Conservation (phyloP, 2,888 invertebrate genomes). For the Mythimna loreyi region DNA sequence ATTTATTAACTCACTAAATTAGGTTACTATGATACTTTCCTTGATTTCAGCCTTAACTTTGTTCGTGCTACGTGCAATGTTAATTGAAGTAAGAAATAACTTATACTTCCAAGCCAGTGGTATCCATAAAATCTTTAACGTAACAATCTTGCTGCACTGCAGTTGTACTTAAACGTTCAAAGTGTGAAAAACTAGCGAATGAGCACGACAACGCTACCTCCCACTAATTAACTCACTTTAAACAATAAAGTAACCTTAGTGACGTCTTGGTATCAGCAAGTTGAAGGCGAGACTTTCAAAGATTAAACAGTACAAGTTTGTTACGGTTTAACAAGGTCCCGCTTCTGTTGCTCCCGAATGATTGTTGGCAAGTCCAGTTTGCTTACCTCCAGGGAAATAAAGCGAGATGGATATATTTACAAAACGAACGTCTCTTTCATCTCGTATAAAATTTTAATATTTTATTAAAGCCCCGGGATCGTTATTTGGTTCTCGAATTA, state of each 20-base stretch:
- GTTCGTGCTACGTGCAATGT: constrained; percentile 35
- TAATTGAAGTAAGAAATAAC: constrained; percentile 43
- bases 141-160: constrained; percentile 52
- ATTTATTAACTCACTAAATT: constrained; percentile 43
- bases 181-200: constrained; percentile 52
- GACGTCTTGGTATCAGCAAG: constrained; percentile 69
- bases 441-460: constrained; percentile 70
- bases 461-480: constrained; percentile 65
- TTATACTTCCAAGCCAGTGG: constrained; percentile 31
- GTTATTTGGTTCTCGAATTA: constrained; percentile 55
- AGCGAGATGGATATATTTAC: constrained; percentile 77
- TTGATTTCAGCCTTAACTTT: constrained; percentile 37
- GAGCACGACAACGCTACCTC: constrained; percentile 43
- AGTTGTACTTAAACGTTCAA: constrained; percentile 45
- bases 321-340: constrained; percentile 78
- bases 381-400: constrained; percentile 80
- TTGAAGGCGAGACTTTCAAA: constrained; percentile 73
- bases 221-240: constrained; percentile 70
- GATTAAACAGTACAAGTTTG: constrained; percentile 81
- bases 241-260: constrained; percentile 71
- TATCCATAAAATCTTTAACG: constrained; percentile 42
- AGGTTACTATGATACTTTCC: constrained; percentile 32
- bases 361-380: constrained; percentile 80
- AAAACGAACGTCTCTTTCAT: constrained; percentile 71
- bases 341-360: constrained; percentile 77